phyloP scores from a whole-genome alignment of 2,113 vertebrate genomes.

The Carollia perspicillata region DNA sequence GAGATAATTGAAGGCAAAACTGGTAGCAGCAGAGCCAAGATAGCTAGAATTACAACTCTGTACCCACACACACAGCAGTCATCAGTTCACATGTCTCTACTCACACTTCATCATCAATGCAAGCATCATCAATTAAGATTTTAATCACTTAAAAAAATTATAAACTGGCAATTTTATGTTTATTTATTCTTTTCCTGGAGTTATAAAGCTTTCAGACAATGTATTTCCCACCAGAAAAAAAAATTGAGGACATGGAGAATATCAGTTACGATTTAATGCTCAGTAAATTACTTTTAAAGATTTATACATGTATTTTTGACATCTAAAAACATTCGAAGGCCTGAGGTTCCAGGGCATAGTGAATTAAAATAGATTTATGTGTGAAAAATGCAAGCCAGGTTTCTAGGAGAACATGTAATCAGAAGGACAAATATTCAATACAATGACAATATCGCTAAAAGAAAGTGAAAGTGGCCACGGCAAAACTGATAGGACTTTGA shows the following conservation, averaged over 20 bases:
- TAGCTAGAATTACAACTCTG: too few species aligned
- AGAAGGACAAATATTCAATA: not conserved
- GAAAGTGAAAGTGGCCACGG: not conserved
- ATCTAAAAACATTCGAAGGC: not conserved
- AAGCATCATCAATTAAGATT: not conserved
- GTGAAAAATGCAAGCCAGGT: constrained; percentile 3
- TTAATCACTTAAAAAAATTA: not conserved
- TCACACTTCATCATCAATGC: not conserved
- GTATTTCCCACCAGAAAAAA: constrained; percentile 5
- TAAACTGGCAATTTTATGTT: not conserved
- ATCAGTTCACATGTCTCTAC: not conserved
- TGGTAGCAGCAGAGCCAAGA: too few species aligned
- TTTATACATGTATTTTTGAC: constrained; percentile 6
- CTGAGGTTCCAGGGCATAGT: not conserved
- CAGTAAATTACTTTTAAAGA: not conserved
- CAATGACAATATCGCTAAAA: not conserved
- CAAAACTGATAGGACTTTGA: not conserved
- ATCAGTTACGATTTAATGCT: not conserved
- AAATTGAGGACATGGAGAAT: not conserved
- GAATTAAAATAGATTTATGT: constrained; percentile 22
- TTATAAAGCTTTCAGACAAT: not conserved
- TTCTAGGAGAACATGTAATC: not conserved
- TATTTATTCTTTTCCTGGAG: not conserved
- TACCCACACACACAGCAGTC: too few species aligned
- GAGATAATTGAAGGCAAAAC: too few species aligned